These are phyloP conservation scores for Grus americana DNA, from an alignment of 2,113 vertebrate species.

Conservation along the genomic window DNA sequence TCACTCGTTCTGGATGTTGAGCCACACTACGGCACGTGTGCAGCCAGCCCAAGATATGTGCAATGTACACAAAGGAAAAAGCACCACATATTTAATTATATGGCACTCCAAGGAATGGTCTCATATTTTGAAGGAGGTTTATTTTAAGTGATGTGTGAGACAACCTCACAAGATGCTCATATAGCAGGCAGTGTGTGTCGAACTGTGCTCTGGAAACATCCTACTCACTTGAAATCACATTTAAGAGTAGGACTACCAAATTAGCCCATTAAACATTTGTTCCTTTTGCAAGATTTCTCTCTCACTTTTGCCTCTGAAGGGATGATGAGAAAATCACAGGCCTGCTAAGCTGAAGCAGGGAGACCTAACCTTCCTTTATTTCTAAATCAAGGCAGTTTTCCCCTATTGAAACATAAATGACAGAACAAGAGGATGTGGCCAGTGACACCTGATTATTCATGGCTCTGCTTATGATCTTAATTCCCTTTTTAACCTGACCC, in stretches of 20 bases:
- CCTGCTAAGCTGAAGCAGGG: neutral
- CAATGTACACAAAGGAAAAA: neutral
- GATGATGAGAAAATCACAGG: neutral
- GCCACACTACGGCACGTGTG: accelerated
- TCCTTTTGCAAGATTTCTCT: neutral
- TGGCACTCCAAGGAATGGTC: neutral
- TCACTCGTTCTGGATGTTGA: neutral
- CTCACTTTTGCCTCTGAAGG: neutral
- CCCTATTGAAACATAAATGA: neutral
- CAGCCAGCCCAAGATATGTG: neutral
- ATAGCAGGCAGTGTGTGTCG: neutral
- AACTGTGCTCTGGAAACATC: neutral
- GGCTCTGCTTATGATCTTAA: neutral
- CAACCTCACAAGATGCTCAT: neutral
- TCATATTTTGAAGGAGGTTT: neutral
- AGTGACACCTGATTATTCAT: neutral
- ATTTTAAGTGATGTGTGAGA: neutral
- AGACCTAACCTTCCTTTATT: neutral
- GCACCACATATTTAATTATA: neutral
- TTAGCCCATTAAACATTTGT: neutral
- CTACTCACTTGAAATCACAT: neutral
- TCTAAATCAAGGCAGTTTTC: neutral
- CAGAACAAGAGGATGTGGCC: neutral
- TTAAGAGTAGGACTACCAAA: neutral
- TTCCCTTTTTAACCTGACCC: neutral